phyloP scores from a whole-genome alignment of 2,113 vertebrate genomes.

The Poeciliopsis occidentalis region DNA sequence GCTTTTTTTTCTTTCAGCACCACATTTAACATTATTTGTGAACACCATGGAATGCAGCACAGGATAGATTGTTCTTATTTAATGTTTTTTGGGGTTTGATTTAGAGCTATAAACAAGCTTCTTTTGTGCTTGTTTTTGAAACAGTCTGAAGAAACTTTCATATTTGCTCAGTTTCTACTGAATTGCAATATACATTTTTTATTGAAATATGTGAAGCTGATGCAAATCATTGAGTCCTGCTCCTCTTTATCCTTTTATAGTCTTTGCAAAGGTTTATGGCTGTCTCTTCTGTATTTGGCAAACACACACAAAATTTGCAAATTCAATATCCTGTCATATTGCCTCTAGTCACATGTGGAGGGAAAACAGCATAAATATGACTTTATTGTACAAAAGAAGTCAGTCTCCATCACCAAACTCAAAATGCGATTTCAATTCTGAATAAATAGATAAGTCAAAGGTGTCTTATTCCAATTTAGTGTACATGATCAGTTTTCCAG shows the following conservation, averaged over 20 bases:
- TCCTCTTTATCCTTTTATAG: background rate
- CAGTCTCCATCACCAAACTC: background rate
- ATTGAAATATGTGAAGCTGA: background rate
- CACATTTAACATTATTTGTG: background rate
- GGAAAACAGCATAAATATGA: background rate
- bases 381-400: background rate
- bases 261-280: background rate
- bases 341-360: background rate
- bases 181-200: background rate
- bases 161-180: background rate
- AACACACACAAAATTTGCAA: background rate
- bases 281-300: background rate
- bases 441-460: background rate
- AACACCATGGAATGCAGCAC: background rate
- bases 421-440: background rate
- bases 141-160: background rate
- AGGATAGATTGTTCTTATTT: background rate
- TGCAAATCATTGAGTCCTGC: background rate
- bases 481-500: slow-evolving; percentile 6
- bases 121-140: background rate
- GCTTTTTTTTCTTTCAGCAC: background rate
- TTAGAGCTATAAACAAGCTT: background rate
- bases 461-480: background rate
- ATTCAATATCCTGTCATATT: background rate
- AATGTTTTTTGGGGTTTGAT: background rate